Evolutionary conservation across 1,140 invertebrate genomes (phyloP).

Genomic region (Drosophila kikkawai): DNA sequence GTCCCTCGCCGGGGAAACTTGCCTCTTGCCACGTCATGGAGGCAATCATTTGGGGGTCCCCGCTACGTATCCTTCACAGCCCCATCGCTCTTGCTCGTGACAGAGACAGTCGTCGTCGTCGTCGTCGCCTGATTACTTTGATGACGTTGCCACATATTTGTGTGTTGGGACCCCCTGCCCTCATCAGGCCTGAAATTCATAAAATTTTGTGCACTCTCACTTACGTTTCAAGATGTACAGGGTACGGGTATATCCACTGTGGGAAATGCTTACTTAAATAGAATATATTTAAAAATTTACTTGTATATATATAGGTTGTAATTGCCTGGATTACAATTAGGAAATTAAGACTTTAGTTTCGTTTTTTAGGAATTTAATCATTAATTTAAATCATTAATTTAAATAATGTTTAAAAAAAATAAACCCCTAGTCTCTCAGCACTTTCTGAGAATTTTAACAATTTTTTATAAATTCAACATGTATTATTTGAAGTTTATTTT

Average conservation of each 20-base stretch:
- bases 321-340: background rate
- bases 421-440: background rate
- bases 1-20: slow-evolving; percentile 12
- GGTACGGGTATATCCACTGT: slow-evolving; percentile 10
- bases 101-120: slow-evolving; percentile 73
- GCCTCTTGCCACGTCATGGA: slow-evolving; percentile 73
- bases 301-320: background rate
- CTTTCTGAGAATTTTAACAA: no score
- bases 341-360: no score
- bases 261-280: background rate
- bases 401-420: no score
- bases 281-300: no score
- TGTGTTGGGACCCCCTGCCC: slow-evolving; percentile 24
- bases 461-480: no score
- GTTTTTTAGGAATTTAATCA: background rate
- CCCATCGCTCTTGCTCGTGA: slow-evolving; percentile 61
- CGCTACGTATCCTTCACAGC: slow-evolving; percentile 26
- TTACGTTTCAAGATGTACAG: slow-evolving; percentile 9
- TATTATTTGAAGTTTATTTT: no score
- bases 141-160: slow-evolving; percentile 82
- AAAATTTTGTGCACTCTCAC: slow-evolving; percentile 73
- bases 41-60: slow-evolving; percentile 72
- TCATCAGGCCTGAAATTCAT: slow-evolving; percentile 33
- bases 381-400: no score
- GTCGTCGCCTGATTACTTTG: slow-evolving; percentile 78